Evolutionary conservation across 1,140 invertebrate genomes (phyloP), one percentile per base, ranked within the genome.

Genomic region (Drosophila orena): DNA sequence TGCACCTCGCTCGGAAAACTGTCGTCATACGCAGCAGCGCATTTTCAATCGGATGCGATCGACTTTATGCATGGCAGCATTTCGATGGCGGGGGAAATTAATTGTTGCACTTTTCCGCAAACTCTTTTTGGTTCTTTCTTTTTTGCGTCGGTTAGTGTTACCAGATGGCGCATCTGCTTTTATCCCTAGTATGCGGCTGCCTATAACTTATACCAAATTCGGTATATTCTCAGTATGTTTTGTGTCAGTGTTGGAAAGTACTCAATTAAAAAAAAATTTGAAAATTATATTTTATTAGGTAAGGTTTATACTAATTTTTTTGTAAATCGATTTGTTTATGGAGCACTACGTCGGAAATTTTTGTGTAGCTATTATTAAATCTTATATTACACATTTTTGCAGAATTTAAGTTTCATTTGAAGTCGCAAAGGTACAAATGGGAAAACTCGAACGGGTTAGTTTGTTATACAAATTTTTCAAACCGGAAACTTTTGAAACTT

Each of bases 61-160:
- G 70, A 53, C 59, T 57, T 20, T 52, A 47, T 50, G 74, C 84
- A 83, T 76, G 68, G 79, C 81, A 75, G 75, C 83, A 55, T 66
- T 24, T 46, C 57, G 56, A 44, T 61, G 43, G 49, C 49, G 24
- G 46, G 66, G 73, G 61, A 60, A 53, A 60, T 71, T 61, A 72
- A 72, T 47, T 75, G 61, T 69, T 86, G 84, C 83, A 86, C 84
- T 88, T 88, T 86, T 86, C 81, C 83, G 78, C 81, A 86, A 86
- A 78, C 65, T 88, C 81, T 86, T 85, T 85, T 83, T 74, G 66
- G 59, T 85, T 75, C 58, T 86, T 83, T 79, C 68, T 88, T 75
- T 79, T 83, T 81, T 73, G 77, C 72, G 70, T 59, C 61, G 56
- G 66, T 44, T 17, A 44, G 42, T 44, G 42, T 44, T 44, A 44